Percentiles rank a stretch among this genome's conserved stretches.
phyloP scores from a whole-genome alignment of 2,797 vertebrate species.

The Sebastes ruberrimus region DNA sequence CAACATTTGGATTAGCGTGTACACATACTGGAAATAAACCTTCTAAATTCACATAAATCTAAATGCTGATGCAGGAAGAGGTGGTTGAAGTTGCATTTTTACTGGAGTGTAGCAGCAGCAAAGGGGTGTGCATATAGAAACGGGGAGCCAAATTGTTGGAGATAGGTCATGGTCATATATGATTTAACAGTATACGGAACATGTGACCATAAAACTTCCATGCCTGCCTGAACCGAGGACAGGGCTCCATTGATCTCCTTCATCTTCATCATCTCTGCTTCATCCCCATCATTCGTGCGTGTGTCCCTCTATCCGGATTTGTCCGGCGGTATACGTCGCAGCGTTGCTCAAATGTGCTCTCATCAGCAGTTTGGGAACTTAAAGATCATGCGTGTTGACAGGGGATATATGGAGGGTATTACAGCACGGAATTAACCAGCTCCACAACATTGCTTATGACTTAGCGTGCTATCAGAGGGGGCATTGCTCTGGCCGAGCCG shows the following conservation, averaged over 20 bases:
- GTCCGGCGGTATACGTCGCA: conserved; percentile 20
- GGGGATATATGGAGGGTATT: conserved; percentile 68
- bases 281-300: conserved; percentile 40
- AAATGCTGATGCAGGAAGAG: conserved; percentile 25
- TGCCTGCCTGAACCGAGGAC: conserved; percentile 24
- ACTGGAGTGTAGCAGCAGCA: background rate
- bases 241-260: conserved; percentile 44
- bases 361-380: conserved; percentile 74
- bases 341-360: conserved; percentile 64
- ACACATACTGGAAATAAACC: conserved; percentile 19
- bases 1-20: conserved; percentile 1
- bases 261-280: conserved; percentile 45
- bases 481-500: conserved; percentile 29
- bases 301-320: conserved; percentile 48
- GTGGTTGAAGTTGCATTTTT: background rate
- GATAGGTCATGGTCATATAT: conserved; percentile 31
- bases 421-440: conserved; percentile 71
- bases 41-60: conserved; percentile 47
- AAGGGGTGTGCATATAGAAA: background rate
- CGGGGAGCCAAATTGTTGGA: background rate
- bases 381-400: conserved; percentile 67
- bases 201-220: conserved; percentile 41
- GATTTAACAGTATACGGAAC: conserved; percentile 28
- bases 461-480: conserved; percentile 38
- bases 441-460: conserved; percentile 54